Evolutionary conservation across 37 sponge, comb jelly and placozoan species (phyloP).

Genomic region (Geodia barretti): DNA sequence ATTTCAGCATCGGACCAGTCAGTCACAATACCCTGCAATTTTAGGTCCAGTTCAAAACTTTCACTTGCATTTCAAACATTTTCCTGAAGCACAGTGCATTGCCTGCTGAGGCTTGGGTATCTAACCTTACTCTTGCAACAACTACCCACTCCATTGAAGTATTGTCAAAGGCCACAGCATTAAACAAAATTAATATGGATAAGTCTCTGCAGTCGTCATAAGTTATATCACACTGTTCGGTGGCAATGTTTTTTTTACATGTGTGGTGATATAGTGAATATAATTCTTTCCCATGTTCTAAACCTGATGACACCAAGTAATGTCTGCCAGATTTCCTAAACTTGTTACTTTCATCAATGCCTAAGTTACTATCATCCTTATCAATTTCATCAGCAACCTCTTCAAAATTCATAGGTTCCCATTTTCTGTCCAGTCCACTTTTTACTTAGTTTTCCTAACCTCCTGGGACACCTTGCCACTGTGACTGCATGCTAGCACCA

Average conservation of each 20-base stretch:
- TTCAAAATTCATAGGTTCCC: constrained; percentile 25
- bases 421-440: constrained; percentile 13
- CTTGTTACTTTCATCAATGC: constrained; percentile 20
- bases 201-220: constrained; percentile 30
- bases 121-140: constrained; percentile 18
- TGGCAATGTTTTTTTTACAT: constrained; percentile 30
- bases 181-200: constrained; percentile 14
- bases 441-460: constrained; percentile 14
- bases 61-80: background rate
- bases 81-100: constrained; percentile 20
- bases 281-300: constrained; percentile 6
- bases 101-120: constrained; percentile 4
- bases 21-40: constrained; percentile 5
- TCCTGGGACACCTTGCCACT: constrained; percentile 23
- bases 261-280: constrained; percentile 28
- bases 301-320: constrained; percentile 15
- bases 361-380: constrained; percentile 8
- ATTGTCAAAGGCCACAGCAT: constrained; percentile 26
- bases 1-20: constrained; percentile 26
- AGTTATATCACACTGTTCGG: constrained; percentile 36
- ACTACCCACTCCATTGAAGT: constrained; percentile 26
- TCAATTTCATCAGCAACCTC: constrained; percentile 26
- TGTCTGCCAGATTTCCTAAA: constrained; percentile 16
- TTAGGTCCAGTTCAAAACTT: constrained; percentile 2
- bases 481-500: constrained; percentile 27